These are phyloP conservation scores for Diarsia rubi DNA, from an alignment of 2,888 invertebrate genomes.

Conservation along the genomic window DNA sequence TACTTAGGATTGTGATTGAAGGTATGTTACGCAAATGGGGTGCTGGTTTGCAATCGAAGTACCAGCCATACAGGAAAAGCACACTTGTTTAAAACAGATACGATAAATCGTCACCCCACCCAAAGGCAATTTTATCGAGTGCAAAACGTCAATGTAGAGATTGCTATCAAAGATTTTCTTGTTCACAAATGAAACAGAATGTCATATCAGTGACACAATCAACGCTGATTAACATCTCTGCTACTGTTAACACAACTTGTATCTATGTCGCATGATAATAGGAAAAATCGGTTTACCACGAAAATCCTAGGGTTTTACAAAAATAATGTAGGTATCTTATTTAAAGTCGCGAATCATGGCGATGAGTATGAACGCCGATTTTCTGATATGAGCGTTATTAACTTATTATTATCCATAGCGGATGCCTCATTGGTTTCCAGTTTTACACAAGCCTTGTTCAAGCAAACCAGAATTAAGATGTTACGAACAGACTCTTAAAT, in stretches of 20 bases:
- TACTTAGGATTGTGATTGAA: neutral
- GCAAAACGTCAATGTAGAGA: slow-evolving; percentile 17
- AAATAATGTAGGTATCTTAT: neutral
- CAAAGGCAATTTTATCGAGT: neutral
- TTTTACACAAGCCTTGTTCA: neutral
- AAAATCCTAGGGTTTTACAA: neutral
- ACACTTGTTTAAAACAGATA: neutral
- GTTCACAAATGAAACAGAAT: neutral
- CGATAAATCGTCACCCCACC: neutral
- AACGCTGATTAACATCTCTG: slow-evolving; percentile 9
- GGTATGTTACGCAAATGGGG: neutral
- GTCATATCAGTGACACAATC: slow-evolving; percentile 21
- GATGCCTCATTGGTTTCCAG: neutral
- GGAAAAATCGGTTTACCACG: neutral
- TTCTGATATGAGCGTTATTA: neutral
- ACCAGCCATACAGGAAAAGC: neutral
- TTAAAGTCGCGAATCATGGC: neutral
- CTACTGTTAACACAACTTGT: neutral
- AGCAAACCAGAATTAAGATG: neutral
- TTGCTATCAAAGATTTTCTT: slow-evolving; percentile 6
- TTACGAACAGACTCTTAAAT: neutral
- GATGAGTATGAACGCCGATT: neutral
- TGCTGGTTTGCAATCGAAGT: neutral
- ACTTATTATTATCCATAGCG: neutral
- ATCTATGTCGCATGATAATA: neutral